Base-by-base conservation (phyloP, 2,797 vertebrate species). In the Chromobotia macracanthus region DNA sequence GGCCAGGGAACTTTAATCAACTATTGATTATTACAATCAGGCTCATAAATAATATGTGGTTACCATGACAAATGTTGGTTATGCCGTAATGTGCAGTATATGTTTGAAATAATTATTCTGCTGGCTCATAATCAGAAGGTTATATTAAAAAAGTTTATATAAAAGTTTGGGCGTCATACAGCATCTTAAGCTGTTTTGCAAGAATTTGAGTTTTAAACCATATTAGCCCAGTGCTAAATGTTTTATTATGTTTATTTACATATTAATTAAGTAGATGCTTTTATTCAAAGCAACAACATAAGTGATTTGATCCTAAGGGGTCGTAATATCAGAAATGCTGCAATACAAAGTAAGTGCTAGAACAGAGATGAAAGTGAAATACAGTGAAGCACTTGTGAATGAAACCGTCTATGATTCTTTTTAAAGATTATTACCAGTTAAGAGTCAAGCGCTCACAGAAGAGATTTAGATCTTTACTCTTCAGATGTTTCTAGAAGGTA, bases 21-120 rank as follows among this genome's bases (percentile, higher is more conserved):
- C 28, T 23, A 74, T 74, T 21, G 12, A 74, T 74, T 74, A 74
- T 74, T 64, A 18, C 28, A 64, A 74, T 51, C 13, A 50, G 48
- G 16, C 72, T 31, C 5, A 64, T 19, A 63, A 63, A 48, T 48
- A 19, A 44, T 31, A 19, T 74, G 44, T 28, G 46, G 18, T 74
- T 74, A n/a, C 25, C 44, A 74, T 74, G 25, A 60, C 12, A 72
- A 61, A 48, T 48, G 44, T 25, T 48, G 71, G 10, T 28, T 9
- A 23, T 25, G 13, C 31, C 21, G 53, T 58, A 55, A 19, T 55
- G 50, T 55, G 44, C 15, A 44, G 35, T 72, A 58, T 44, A 44
- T 41, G 8, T 41, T 64, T n/a, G 61, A 64, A 19, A 64, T 64
- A 31, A 64, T 18, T 63, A 63, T 41, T 38, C 61, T n/a, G 31